Evolutionary conservation across 1,140 invertebrate species (phyloP).

Genomic region (Drosophila kikkawai): DNA sequence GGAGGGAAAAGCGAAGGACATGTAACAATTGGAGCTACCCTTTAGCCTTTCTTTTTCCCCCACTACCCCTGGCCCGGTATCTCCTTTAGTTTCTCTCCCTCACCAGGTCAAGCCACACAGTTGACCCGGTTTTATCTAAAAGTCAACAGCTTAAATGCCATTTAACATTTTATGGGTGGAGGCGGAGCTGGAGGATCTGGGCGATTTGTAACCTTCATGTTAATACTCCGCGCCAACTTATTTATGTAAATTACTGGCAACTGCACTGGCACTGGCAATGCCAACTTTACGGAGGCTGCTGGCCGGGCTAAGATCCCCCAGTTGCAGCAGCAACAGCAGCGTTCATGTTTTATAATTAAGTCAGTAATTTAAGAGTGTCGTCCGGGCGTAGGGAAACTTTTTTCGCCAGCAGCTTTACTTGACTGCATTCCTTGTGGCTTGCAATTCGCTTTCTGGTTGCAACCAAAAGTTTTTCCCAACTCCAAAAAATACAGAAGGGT

Average conservation of each 20-base stretch:
- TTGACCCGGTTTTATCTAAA: slow-evolving; percentile 67
- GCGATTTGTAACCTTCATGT: slow-evolving; percentile 80
- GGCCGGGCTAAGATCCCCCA: slow-evolving; percentile 13
- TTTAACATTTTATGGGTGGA: slow-evolving; percentile 67
- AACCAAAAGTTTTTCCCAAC: slow-evolving; percentile 59
- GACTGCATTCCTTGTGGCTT: slow-evolving; percentile 76
- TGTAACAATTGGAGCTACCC: slow-evolving; percentile 44
- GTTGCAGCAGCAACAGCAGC: slow-evolving; percentile 31
- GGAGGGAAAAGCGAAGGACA: background rate
- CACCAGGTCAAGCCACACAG: slow-evolving; percentile 33
- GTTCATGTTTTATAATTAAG: slow-evolving; percentile 82
- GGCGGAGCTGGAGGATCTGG: background rate
- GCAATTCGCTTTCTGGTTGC: slow-evolving; percentile 59
- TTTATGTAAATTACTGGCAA: slow-evolving; percentile 78
- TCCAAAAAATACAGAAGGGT: slow-evolving; percentile 4
- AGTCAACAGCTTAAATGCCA: slow-evolving; percentile 73
- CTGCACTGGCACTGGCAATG: slow-evolving; percentile 45
- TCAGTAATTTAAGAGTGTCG: slow-evolving; percentile 81
- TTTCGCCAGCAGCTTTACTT: slow-evolving; percentile 62
- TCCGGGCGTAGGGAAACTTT: slow-evolving; percentile 57
- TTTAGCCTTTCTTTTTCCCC: background rate
- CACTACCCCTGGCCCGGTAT: background rate
- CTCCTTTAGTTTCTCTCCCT: background rate
- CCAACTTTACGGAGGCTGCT: slow-evolving; percentile 17
- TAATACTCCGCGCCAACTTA: slow-evolving; percentile 67